Evolutionary conservation across 2,888 invertebrate genomes (phyloP).

Genomic region (Drosophila histrio): DNA sequence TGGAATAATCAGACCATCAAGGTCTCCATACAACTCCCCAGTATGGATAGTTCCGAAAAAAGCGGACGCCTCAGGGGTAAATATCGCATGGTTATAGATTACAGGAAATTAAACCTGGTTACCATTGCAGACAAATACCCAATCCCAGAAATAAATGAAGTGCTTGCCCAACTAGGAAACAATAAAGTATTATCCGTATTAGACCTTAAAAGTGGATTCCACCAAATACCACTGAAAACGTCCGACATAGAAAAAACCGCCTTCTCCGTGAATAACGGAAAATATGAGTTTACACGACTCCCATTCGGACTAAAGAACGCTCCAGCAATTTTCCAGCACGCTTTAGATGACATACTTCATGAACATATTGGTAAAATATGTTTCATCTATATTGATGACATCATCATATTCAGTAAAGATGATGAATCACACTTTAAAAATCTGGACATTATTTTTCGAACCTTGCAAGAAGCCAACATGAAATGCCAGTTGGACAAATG

Average conservation of each 20-base stretch:
- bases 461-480: too few species aligned
- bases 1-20: background rate
- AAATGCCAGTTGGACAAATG: too few species aligned
- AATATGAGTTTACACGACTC: conserved; percentile 27
- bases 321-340: too few species aligned
- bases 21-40: background rate
- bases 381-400: too few species aligned
- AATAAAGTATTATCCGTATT: conserved; percentile 20
- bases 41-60: background rate
- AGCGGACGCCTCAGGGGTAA: background rate
- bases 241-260: conserved; percentile 22
- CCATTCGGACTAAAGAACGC: conserved; percentile 17
- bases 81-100: background rate
- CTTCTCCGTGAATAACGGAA: conserved; percentile 28
- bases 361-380: too few species aligned
- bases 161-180: conserved; percentile 9
- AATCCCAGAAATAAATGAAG: conserved; percentile 28
- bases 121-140: conserved; percentile 21
- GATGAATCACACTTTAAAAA: too few species aligned
- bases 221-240: conserved; percentile 15
- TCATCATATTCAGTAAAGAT: too few species aligned
- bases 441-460: too few species aligned
- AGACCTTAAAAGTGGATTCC: conserved; percentile 26
- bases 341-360: too few species aligned
- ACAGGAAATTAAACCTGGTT: background rate